phyloP scores from a whole-genome alignment of 2,888 invertebrate species.

The Apocheima hispidaria region DNA sequence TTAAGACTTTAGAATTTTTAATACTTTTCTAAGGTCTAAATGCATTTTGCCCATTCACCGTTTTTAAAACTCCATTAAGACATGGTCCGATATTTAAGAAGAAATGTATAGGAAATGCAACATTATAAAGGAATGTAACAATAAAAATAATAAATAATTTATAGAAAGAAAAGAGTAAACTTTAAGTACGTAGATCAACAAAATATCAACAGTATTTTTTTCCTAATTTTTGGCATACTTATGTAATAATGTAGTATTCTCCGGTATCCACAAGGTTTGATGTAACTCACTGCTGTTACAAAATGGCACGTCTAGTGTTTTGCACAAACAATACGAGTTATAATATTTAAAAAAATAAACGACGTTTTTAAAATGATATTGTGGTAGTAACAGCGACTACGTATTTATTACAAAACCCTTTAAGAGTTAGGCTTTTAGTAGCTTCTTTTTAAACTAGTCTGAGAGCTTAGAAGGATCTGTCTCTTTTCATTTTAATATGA shows the following conservation, averaged over 20 bases:
- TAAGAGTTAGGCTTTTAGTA: background rate
- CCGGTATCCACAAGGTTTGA: background rate
- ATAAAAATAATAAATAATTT: constrained; percentile 14
- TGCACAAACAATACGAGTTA: constrained; percentile 30
- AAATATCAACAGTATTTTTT: constrained; percentile 38
- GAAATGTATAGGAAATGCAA: constrained; percentile 31
- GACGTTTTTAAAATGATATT: constrained; percentile 27
- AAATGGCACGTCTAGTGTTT: constrained; percentile 46
- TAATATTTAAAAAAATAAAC: constrained; percentile 28
- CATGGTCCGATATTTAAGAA: constrained; percentile 25
- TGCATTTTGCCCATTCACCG: constrained; percentile 15
- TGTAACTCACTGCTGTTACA: constrained; percentile 23
- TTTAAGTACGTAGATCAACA: constrained; percentile 48
- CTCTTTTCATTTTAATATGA: background rate
- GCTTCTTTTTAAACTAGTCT: background rate
- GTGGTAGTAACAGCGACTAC: background rate
- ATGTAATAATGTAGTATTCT: constrained; percentile 9
- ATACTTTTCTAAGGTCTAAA: background rate
- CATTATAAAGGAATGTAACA: constrained; percentile 42
- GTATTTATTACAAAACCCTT: no score
- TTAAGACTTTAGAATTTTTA: background rate
- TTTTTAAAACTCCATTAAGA: constrained; percentile 11
- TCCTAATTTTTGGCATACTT: constrained; percentile 49
- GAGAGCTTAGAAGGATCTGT: background rate
- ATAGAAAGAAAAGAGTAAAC: constrained; percentile 28